Conservation (phyloP, 1,140 invertebrate species). For the Drosophila ohnishii region DNA sequence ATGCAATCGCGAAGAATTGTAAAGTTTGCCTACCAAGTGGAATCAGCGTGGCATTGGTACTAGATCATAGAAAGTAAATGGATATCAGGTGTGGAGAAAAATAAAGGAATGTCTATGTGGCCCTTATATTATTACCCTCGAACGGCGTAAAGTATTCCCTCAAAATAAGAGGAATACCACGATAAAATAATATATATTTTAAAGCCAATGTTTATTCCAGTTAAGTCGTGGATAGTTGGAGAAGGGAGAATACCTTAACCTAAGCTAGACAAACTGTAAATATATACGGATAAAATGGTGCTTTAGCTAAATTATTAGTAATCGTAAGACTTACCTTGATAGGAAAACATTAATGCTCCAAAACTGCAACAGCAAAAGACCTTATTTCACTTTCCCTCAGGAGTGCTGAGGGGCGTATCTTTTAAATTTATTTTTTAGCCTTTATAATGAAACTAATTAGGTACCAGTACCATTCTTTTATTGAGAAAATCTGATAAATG, state of each 20-base stretch:
- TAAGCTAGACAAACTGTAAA: slow-evolving; percentile 73
- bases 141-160: neutral
- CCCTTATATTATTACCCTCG: neutral
- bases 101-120: neutral
- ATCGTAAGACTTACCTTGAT: slow-evolving; percentile 65
- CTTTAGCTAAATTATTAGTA: slow-evolving; percentile 83
- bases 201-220: slow-evolving; percentile 49
- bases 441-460: slow-evolving; percentile 17
- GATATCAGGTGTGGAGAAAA: slow-evolving; percentile 26
- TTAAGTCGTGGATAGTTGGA: no score
- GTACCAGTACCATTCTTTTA: slow-evolving; percentile 21
- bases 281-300: slow-evolving; percentile 75
- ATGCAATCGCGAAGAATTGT: slow-evolving; percentile 14
- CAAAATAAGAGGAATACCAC: slow-evolving; percentile 4
- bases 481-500: slow-evolving; percentile 20
- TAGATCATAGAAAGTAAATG: slow-evolving; percentile 36
- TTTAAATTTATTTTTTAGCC: slow-evolving; percentile 52
- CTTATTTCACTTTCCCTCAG: slow-evolving; percentile 42
- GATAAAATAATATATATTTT: slow-evolving; percentile 38
- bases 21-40: slow-evolving; percentile 24
- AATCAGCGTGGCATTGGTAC: slow-evolving; percentile 9
- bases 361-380: slow-evolving; percentile 24
- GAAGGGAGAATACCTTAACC: slow-evolving; percentile 42
- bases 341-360: slow-evolving; percentile 42
- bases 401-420: slow-evolving; percentile 12